Evolutionary conservation across 2,888 invertebrate genomes (phyloP), one percentile per base, ranked within the genome.

Genomic region (Tribolium freemani): DNA sequence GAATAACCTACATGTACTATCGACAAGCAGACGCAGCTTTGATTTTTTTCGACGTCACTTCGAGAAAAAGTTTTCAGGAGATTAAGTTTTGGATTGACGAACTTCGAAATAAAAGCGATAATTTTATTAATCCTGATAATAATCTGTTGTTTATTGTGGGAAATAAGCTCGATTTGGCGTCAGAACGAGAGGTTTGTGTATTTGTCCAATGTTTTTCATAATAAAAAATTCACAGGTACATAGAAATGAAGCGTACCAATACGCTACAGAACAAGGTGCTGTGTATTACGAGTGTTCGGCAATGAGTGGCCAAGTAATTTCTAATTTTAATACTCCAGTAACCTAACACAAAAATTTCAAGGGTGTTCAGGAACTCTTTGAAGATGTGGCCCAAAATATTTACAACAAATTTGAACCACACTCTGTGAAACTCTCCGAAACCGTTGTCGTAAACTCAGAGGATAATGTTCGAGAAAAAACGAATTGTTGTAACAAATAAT

Each of bases 1-100:
- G 38, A 38, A 38, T 38, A 6, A 96, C 96, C 0, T 97, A 97
- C 5, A 96, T 97, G 95, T 97, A 96, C 85, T 97, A 97, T 84
- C 88, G 96, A 61, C 96, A 96, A 83, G 94, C 96, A 0, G 96
- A 96, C 84, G 96, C 95, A 0, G 97, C 96, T 0, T 88, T 97
- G 56, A 87, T 97, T 56, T 93, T 96, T 0, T 97, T 93, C 83
- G 97, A 97, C 84, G 90, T 97, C 74, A 94, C 96, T 2, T 91
- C 93, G 73, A 87, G 90, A 51, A 88, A 89, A 72, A 93, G 93
- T 66, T 97, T 96, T 83, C 87, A 89, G 2, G 92, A 93, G 72
- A 93, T 96, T 77, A 94, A 96, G 86, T 88, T 89, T n/a, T 97
- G 96, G 96, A 94, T 95, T 1, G 91, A 90, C 81, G 96, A 94